Evolutionary conservation across 1,140 invertebrate species (phyloP), one percentile per base, ranked within the genome.

Genomic region (Ladona fulva): DNA sequence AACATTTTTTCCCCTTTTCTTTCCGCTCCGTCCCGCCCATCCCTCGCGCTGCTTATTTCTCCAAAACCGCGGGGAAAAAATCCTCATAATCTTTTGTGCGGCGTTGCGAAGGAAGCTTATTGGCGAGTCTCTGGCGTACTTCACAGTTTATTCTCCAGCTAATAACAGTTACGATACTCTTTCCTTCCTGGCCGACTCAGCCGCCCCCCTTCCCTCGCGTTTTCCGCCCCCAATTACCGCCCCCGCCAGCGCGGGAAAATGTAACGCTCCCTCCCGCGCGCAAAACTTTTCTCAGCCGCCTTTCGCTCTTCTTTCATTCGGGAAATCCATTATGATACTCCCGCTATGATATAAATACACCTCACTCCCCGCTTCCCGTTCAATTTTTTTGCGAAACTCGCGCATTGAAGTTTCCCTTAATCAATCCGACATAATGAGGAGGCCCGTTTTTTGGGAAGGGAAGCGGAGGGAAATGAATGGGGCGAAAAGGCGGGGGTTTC

Each of bases 101-200:
- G n/a, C 19, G 44, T 52, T 19, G 44, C 19, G 44, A 52, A 52
- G 44, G 44, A 52, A 52, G 52, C 52, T 66, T 66, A 66, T 66
- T 66, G 52, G 52, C 52, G 44, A 52, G 44, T 52, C 44, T 52
- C 44, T 52, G 44, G 44, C 44, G 19, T 52, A 52, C 44, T 66
- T 66, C 52, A 66, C 52, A 12, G 52, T 66, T 66, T 66, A 66
- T 66, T 66, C n/a, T 66, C 52, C 52, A 66, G 52, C 52, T 66
- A 66, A 66, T 66, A 66, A 66, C 52, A 66, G 52, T 66, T 66
- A 6, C 3, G 12, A 66, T 66, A 66, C 52, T 66, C 12, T 12
- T 66, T 12, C 52, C 52, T 12, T 3, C 52, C 52, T 66, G 10
- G 19, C 44, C 44, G 44, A 19, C 44, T 19, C 44, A 52, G 10